These are phyloP conservation scores for Cebidichthys violaceus DNA, from an alignment of 2,113 vertebrate genomes.

Conservation along the genomic window DNA sequence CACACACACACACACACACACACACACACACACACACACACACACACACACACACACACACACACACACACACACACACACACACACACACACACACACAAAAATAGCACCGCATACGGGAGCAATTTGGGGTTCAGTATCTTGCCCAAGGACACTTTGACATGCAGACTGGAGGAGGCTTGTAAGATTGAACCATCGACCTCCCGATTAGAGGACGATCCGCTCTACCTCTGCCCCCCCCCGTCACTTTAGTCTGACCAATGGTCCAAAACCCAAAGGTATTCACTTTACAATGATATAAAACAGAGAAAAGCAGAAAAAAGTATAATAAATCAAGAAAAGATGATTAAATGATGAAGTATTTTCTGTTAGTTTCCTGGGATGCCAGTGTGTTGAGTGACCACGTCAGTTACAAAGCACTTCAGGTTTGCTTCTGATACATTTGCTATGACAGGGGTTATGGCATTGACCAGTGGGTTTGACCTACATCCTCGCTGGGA, in stretches of 20 bases:
- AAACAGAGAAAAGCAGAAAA: conserved; percentile 4
- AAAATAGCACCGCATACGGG: no score
- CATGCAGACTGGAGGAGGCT: no score
- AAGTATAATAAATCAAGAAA: neutral
- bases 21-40: no score
- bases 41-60: no score
- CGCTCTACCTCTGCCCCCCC: neutral
- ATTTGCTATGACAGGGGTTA: conserved; percentile 25
- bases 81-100: no score
- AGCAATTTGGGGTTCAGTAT: no score
- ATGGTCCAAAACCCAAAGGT: neutral
- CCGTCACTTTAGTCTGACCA: neutral
- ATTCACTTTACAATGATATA: neutral
- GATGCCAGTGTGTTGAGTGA: neutral
- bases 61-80: no score
- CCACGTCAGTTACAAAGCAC: neutral
- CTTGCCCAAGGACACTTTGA: no score
- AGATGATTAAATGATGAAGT: neutral
- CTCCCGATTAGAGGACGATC: no score
- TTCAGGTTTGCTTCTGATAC: conserved; percentile 13
- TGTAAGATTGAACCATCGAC: no score
- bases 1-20: no score
- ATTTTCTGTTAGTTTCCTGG: neutral
- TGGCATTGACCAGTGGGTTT: conserved; percentile 21
- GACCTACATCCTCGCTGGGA: conserved; percentile 33